Percentiles rank a stretch among this genome's conserved stretches.
Conservation (phyloP, 2,113 vertebrate genomes). For the Hiodon tergisus region DNA sequence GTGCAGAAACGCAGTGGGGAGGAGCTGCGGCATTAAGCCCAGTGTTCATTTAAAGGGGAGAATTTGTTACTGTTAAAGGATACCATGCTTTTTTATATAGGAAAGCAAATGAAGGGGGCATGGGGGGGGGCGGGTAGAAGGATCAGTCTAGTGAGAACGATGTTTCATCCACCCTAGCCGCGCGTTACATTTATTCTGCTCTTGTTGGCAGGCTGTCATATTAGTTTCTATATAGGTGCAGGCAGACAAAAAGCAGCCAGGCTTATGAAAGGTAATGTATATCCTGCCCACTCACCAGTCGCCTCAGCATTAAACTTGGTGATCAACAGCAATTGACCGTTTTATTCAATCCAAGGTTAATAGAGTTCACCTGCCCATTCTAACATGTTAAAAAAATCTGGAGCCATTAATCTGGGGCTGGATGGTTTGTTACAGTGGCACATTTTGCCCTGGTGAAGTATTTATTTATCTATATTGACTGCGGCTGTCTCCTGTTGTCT, state of each 20-base stretch:
- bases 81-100: constrained; percentile 29
- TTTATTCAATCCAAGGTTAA: constrained; percentile 26
- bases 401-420: background rate
- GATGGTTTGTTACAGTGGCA: constrained; percentile 15
- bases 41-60: constrained; percentile 34
- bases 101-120: constrained; percentile 30
- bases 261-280: constrained; percentile 21
- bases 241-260: constrained; percentile 7
- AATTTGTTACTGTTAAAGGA: constrained; percentile 35
- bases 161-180: constrained; percentile 20
- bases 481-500: background rate
- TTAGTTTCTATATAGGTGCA: constrained; percentile 32
- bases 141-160: constrained; percentile 25
- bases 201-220: constrained; percentile 34
- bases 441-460: background rate
- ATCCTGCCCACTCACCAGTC: constrained; percentile 23
- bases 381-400: constrained; percentile 18
- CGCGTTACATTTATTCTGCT: constrained; percentile 32
- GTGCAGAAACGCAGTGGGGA: constrained; percentile 46
- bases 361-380: constrained; percentile 21
- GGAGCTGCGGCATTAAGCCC: constrained; percentile 41
- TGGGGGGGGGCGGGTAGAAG: constrained; percentile 12
- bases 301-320: constrained; percentile 19
- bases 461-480: background rate
- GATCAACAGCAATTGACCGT: constrained; percentile 21